Base-by-base conservation (phyloP, 1,140 invertebrate genomes). In the Ephestia elutella region DNA sequence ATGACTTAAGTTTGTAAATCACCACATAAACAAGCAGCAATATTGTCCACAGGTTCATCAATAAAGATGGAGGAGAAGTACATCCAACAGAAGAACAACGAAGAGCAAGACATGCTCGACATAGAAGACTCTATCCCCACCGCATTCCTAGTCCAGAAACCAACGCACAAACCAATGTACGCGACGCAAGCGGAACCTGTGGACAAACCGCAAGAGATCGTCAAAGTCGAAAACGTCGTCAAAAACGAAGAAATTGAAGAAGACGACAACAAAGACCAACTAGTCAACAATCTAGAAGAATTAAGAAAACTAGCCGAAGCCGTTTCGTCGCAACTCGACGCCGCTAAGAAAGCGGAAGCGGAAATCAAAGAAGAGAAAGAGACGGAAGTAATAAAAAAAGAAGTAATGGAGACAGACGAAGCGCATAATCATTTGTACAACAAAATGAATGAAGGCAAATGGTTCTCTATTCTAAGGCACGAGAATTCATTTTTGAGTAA, bases 41-140 rank as follows among this genome's bases (percentile, higher is more conserved):
- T n/a, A n/a, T n/a, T n/a, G n/a, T n/a, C n/a, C 32, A 35, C 61
- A 89, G 86, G 88, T 32, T 87, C 80, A 11, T 78, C 86, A 59
- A 90, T 90, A 60, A 90, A 90, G 80, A 90, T 89, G 87, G 87
- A 90, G 71, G 89, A 90, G 65, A 90, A 89, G 71, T 88, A 85
- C 66, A 89, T 89, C 3, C 87, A 90, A 54, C 86, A 86, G 2
- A 80, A 88, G 56, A 82, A 75, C 61, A 81, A 86, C 21, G 82
- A 84, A 54, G 82, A 87, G 63, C 78, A 88, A 60, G 80, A 89
- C 50, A 81, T 89, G 77, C 60, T 89, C 13, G 88, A 90, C 56
- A 90, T 90, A 11, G 89, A 90, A 73, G 89, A 90, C 66, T 90
- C 89, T 2, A 90, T 90, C 8, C 89, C 89, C 0, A 89, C 87